Evolutionary conservation across 2,113 vertebrate species (phyloP), one percentile per base, ranked within the genome.

Genomic region (Aptenodytes forsteri): DNA sequence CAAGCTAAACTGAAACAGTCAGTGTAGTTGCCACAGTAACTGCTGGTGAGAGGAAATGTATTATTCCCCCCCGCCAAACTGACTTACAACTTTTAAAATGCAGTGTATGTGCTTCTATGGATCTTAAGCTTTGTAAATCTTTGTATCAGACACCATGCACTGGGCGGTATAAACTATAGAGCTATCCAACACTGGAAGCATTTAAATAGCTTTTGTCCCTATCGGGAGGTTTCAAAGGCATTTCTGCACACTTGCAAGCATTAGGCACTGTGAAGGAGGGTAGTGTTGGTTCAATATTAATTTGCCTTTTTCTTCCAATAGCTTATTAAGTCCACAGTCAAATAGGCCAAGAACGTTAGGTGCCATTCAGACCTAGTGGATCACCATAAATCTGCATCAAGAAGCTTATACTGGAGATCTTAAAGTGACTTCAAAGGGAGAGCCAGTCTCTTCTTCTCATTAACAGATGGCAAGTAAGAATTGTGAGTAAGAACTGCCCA

Each of bases 401-500:
- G 55, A 50, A 85, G 32, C 23, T 59, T 90, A n/a, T 46, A 42
- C 3, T 32, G 58, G 58, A 90, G 36, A 90, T 86, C 40, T 49
- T 91, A 52, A 88, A 76, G 52, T 58, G 66, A 77, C 32, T 90
- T 46, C 29, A 64, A 38, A 85, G 40, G 21, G 25, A 87, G 44
- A 85, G 11, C 5, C 49, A n/a, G 27, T 66, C 38, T 93, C 21
- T 40, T 82, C 59, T 85, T 79, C 32, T 79, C 10, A 21, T 66
- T 79, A 94, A 86, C 70, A 95, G 62, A 85, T 95, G 95, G 72
- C 70, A 87, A 85, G n/a, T 93, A 76, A 95, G 82, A 86, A 69
- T 26, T 85, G 66, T 89, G 83, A 89, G 44, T 83, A 93, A 76
- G 76, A 96, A 81, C 55, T 75, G 86, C 89, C 94, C 91, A 95